Conservation (phyloP, 2,113 vertebrate species). For the Anser brachyrhynchus region DNA sequence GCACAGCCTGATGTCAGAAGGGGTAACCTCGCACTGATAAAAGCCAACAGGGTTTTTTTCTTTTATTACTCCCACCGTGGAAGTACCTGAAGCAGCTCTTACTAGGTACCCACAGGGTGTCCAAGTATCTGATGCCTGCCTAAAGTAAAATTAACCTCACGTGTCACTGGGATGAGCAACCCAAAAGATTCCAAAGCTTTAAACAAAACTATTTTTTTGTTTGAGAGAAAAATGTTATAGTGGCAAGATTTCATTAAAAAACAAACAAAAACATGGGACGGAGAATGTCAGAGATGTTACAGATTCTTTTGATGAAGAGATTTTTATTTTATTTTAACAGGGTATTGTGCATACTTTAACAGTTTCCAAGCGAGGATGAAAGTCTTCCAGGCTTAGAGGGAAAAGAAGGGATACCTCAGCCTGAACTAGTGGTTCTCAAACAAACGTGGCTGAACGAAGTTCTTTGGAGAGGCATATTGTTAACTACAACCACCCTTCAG, state of each 20-base stretch:
- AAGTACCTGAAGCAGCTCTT: background rate
- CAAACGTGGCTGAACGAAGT: background rate
- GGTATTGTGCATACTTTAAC: background rate
- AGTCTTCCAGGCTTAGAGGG: background rate
- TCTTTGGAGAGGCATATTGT: accelerated
- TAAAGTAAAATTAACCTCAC: background rate
- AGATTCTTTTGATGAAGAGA: background rate
- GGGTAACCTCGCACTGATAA: slow-evolving; percentile 33
- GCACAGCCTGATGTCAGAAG: slow-evolving; percentile 23
- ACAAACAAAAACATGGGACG: too few relatives aligned
- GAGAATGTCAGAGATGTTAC: background rate
- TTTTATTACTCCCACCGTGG: background rate
- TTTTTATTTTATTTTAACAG: background rate
- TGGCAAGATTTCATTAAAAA: background rate
- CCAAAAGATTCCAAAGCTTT: background rate
- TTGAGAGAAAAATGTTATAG: background rate
- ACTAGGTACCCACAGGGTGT: background rate
- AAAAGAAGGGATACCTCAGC: background rate
- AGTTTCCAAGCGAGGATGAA: background rate
- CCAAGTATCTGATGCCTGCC: background rate
- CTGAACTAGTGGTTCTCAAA: background rate
- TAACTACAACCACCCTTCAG: background rate
- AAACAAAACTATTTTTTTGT: background rate
- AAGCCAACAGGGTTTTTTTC: background rate
- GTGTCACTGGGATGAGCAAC: background rate